A percentile compares a stretch with the other conserved stretches of the same genome.
Evolutionary conservation across 2,888 invertebrate species (phyloP).

Genomic region (Heliothis peltigera): DNA sequence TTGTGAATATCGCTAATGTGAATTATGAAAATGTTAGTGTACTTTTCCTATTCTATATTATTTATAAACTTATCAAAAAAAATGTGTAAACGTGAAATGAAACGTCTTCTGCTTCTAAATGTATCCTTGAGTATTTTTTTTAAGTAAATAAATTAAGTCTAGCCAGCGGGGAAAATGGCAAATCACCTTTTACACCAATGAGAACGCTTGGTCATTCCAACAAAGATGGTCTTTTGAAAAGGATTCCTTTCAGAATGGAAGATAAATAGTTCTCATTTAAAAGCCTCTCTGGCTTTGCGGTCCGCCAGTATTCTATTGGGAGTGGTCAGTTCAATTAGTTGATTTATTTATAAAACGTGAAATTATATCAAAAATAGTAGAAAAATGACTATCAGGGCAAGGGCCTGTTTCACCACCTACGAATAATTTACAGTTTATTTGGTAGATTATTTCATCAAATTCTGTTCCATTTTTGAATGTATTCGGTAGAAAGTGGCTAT

Average conservation of each 20-base stretch:
- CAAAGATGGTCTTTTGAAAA: slow-evolving; percentile 30
- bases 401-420: too few relatives aligned
- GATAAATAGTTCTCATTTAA: slow-evolving; percentile 46
- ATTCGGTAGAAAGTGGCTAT: too few relatives aligned
- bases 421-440: too few relatives aligned
- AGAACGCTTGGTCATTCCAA: slow-evolving; percentile 33
- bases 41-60: too few relatives aligned
- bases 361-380: too few relatives aligned
- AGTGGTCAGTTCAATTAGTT: not conserved
- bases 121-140: not conserved
- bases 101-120: too few relatives aligned
- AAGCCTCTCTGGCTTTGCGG: not conserved
- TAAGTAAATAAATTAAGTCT: slow-evolving; percentile 23
- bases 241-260: slow-evolving; percentile 27
- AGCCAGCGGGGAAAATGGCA: slow-evolving; percentile 16
- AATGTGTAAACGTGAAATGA: too few relatives aligned
- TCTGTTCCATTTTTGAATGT: too few relatives aligned
- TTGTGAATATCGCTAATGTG: not conserved
- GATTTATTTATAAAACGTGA: not conserved
- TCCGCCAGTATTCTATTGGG: slow-evolving; percentile 15
- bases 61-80: too few relatives aligned
- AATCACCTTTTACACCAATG: slow-evolving; percentile 20
- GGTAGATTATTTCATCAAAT: too few relatives aligned
- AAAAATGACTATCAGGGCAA: too few relatives aligned
- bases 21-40: not conserved